Conservation (phyloP, 2,113 vertebrate genomes). For the Chlorodrepanis virens region DNA sequence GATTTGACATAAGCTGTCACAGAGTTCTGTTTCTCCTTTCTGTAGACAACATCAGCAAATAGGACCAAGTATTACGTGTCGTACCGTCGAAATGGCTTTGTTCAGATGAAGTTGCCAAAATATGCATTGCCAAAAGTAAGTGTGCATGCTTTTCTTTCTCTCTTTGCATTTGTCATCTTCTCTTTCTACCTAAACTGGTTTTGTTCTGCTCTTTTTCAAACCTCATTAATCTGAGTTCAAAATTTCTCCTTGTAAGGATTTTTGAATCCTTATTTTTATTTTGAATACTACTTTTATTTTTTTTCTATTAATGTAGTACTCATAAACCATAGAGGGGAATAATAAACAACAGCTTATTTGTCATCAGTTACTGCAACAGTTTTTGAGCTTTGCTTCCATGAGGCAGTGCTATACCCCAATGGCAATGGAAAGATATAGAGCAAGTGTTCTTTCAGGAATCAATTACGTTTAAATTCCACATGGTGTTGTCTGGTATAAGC, state of each 20-base stretch:
- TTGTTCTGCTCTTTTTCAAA: not conserved
- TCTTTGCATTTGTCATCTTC: not conserved
- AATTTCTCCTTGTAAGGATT: not conserved
- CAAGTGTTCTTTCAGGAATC: not conserved
- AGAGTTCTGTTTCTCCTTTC: slow-evolving; percentile 4
- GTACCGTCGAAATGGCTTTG: slow-evolving; percentile 83
- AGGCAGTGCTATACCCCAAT: not conserved
- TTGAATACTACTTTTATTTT: not conserved
- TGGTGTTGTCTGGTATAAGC: not conserved
- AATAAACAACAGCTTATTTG: not conserved
- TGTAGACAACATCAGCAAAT: slow-evolving; percentile 85
- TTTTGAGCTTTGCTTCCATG: not conserved
- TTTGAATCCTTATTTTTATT: not conserved
- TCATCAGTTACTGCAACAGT: not conserved
- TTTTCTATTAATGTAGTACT: not conserved
- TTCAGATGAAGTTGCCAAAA: slow-evolving; percentile 94
- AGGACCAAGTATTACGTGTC: slow-evolving; percentile 90
- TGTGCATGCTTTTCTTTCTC: not conserved
- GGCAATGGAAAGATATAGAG: not conserved
- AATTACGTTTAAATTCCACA: not conserved
- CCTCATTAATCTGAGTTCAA: not conserved
- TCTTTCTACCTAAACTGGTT: not conserved
- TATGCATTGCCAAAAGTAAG: slow-evolving; percentile 91
- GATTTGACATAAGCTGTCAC: not conserved
- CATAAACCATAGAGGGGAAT: not conserved